These are phyloP conservation scores for Mesoligia furuncula DNA, from an alignment of 2,888 invertebrate species.

Conservation along the genomic window DNA sequence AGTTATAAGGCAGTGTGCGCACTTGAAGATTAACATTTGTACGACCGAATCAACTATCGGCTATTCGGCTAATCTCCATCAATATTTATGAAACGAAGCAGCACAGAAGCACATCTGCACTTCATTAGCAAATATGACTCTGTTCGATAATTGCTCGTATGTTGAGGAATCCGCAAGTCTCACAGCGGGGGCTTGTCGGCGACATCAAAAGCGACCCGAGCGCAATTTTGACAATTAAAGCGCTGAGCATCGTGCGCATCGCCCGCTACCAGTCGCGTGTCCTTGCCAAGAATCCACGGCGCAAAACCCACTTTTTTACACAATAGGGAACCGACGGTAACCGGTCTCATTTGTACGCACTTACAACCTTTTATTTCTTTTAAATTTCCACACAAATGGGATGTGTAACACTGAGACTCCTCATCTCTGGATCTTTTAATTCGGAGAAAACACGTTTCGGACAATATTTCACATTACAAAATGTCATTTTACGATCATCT, in stretches of 20 bases:
- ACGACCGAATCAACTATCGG: no score
- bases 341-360: conserved; percentile 82
- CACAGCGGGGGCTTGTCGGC: conserved; percentile 74
- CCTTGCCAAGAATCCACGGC: conserved; percentile 87
- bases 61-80: not conserved
- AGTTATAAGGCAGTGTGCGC: no score
- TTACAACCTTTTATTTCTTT: conserved; percentile 71
- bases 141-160: conserved; percentile 53
- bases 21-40: no score
- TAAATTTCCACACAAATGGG: conserved; percentile 63
- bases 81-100: conserved; percentile 22
- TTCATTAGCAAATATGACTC: conserved; percentile 63
- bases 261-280: conserved; percentile 78
- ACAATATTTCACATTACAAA: conserved; percentile 63
- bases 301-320: conserved; percentile 76
- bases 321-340: conserved; percentile 74
- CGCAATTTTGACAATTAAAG: conserved; percentile 90
- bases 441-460: conserved; percentile 32
- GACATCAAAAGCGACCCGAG: conserved; percentile 79
- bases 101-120: conserved; percentile 37
- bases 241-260: conserved; percentile 84
- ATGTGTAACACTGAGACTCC: conserved; percentile 41
- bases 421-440: conserved; percentile 25
- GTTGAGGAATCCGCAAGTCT: conserved; percentile 55
- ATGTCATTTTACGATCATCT: conserved; percentile 69